These are phyloP conservation scores for Aphaenogaster floridana DNA, from an alignment of 1,140 invertebrate species.

Conservation along the genomic window DNA sequence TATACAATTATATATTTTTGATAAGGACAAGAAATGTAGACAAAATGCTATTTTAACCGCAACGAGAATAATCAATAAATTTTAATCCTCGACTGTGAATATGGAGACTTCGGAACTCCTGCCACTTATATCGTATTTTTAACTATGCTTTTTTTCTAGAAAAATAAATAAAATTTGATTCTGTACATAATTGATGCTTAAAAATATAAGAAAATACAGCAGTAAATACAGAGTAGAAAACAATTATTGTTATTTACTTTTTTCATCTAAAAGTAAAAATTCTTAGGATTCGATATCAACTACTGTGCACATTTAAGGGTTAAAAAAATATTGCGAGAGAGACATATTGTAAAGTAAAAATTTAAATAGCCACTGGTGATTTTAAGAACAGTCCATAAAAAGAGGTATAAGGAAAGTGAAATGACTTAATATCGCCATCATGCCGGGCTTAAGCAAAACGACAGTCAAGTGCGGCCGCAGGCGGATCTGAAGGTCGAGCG, in stretches of 20 bases:
- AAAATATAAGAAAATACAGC: background rate
- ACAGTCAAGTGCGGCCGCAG: constrained; percentile 16
- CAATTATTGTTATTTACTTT: background rate
- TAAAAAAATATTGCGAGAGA: background rate
- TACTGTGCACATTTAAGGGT: background rate
- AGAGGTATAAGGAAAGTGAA: background rate
- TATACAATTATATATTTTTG: background rate
- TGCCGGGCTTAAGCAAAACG: background rate
- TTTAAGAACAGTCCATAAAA: background rate
- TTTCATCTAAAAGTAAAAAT: background rate
- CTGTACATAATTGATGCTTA: background rate
- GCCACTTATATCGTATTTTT: background rate
- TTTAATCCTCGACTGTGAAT: constrained; percentile 1
- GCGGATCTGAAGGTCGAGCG: constrained; percentile 28
- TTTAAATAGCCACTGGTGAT: background rate
- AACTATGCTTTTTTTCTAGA: background rate
- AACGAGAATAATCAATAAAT: background rate
- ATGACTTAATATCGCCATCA: background rate
- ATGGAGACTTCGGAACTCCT: background rate
- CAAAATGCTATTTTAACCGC: background rate
- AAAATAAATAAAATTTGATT: background rate
- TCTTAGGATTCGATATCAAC: background rate
- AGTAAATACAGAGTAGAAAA: background rate
- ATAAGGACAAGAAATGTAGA: background rate
- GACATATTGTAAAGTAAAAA: background rate